These are phyloP conservation scores for Macrostomum cliftonense DNA, from an alignment of 2,888 invertebrate genomes.

Conservation along the genomic window DNA sequence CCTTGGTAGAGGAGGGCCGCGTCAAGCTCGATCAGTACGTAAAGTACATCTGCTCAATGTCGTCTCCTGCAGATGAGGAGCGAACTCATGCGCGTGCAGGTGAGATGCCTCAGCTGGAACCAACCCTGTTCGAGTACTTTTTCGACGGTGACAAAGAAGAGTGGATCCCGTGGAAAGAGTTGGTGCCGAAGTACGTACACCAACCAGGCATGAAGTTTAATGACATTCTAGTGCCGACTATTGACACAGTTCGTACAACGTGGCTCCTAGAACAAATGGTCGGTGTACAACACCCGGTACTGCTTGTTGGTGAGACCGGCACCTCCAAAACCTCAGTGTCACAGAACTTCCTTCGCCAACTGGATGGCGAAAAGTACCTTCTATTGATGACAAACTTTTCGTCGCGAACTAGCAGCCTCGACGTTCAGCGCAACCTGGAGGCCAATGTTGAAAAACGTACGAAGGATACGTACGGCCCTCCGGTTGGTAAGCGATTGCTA, in stretches of 20 bases:
- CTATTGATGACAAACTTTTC: conserved; percentile 71
- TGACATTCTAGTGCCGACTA: conserved; percentile 69
- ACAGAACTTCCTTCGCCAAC: conserved; percentile 54
- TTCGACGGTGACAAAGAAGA: conserved; percentile 48
- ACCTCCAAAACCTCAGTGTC: conserved; percentile 79
- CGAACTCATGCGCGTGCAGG: conserved; percentile 39
- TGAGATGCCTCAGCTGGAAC: conserved; percentile 52
- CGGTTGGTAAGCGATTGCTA: conserved; percentile 66
- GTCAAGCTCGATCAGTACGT: conserved; percentile 41
- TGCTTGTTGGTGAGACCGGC: conserved; percentile 72
- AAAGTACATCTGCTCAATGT: conserved; percentile 51
- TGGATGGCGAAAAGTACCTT: conserved; percentile 52
- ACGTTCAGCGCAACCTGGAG: conserved; percentile 68
- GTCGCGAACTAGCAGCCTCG: conserved; percentile 68
- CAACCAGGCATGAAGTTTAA: conserved; percentile 51
- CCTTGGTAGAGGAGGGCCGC: conserved; percentile 51
- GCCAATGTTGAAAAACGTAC: conserved; percentile 71
- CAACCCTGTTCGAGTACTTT: conserved; percentile 62
- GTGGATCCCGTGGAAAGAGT: conserved; percentile 69
- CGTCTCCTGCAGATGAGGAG: conserved; percentile 48
- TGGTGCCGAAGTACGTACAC: conserved; percentile 58
- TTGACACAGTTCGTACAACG: conserved; percentile 61
- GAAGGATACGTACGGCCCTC: conserved; percentile 70
- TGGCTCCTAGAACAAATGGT: conserved; percentile 54
- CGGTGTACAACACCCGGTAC: conserved; percentile 54